These are phyloP conservation scores for Scatophagus argus DNA, from an alignment of 2,113 vertebrate species.

Conservation along the genomic window DNA sequence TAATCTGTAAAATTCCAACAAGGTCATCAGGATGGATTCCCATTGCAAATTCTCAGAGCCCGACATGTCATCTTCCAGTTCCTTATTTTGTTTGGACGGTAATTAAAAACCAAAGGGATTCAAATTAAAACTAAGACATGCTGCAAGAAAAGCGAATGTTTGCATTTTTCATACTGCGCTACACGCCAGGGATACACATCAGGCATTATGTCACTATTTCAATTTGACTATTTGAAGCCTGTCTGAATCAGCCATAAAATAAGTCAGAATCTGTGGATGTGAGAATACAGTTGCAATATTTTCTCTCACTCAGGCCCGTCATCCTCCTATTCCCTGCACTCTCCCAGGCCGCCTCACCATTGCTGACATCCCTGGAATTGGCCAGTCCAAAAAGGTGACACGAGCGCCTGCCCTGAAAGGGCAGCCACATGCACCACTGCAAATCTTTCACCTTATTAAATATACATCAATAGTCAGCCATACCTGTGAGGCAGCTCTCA, in stretches of 20 bases:
- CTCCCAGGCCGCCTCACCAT: slow-evolving; percentile 13
- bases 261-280: background rate
- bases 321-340: background rate
- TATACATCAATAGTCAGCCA: slow-evolving; percentile 76
- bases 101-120: background rate
- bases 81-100: too few relatives aligned
- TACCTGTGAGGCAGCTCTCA: slow-evolving; percentile 68
- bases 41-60: background rate
- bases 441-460: slow-evolving; percentile 82
- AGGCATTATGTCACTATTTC: background rate
- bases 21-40: background rate
- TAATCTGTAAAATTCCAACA: background rate
- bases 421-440: slow-evolving; percentile 69
- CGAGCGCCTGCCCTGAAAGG: slow-evolving; percentile 68
- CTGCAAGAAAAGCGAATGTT: too few relatives aligned
- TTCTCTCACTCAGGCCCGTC: background rate
- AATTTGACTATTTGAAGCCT: background rate
- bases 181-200: background rate
- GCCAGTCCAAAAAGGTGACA: slow-evolving; percentile 67
- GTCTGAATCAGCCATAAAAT: background rate
- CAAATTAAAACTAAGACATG: background rate
- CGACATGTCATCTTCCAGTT: too few relatives aligned
- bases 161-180: too few relatives aligned
- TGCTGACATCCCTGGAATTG: slow-evolving; percentile 59
- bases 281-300: slow-evolving; percentile 13